Percentiles rank a stretch among this genome's conserved stretches.
Conservation (phyloP, 2,888 invertebrate species). For the Leucoptera coffeella region DNA sequence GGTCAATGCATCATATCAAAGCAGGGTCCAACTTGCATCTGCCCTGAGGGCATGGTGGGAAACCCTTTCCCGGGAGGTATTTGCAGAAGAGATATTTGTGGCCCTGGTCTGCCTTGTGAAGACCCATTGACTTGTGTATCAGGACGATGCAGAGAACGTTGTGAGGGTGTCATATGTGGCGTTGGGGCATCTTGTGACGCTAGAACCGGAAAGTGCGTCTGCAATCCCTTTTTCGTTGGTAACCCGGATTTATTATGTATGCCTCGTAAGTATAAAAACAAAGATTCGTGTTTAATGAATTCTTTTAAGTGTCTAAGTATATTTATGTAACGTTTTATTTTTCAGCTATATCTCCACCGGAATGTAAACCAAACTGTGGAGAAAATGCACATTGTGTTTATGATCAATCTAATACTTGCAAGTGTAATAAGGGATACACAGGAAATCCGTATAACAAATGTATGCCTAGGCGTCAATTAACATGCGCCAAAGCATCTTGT, state of each 20-base stretch:
- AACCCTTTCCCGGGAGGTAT: slow-evolving; percentile 89
- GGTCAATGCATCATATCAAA: slow-evolving; percentile 82
- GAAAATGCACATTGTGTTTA: slow-evolving; percentile 84
- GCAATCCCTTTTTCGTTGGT: slow-evolving; percentile 81
- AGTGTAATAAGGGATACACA: slow-evolving; percentile 74
- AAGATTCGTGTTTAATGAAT: not conserved
- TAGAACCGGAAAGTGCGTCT: slow-evolving; percentile 75
- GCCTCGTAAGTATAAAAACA: slow-evolving; percentile 66
- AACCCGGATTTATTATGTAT: slow-evolving; percentile 85
- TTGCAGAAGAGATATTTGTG: slow-evolving; percentile 78
- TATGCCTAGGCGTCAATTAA: slow-evolving; percentile 61
- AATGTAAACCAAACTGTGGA: slow-evolving; percentile 75
- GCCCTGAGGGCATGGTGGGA: slow-evolving; percentile 78
- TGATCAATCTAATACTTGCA: slow-evolving; percentile 68
- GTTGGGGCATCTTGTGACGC: slow-evolving; percentile 82
- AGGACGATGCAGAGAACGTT: slow-evolving; percentile 83
- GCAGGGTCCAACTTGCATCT: slow-evolving; percentile 82
- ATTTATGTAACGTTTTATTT: slow-evolving; percentile 10
- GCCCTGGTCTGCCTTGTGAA: slow-evolving; percentile 67
- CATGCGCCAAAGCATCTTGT: slow-evolving; percentile 67
- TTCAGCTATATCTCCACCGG: slow-evolving; percentile 69
- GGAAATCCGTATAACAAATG: slow-evolving; percentile 88
- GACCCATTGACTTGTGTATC: slow-evolving; percentile 78
- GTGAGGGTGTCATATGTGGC: slow-evolving; percentile 82
- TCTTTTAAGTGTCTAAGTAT: not conserved